These are phyloP conservation scores for Coptotermes formosanus DNA, from an alignment of 1,140 invertebrate species.

Conservation along the genomic window DNA sequence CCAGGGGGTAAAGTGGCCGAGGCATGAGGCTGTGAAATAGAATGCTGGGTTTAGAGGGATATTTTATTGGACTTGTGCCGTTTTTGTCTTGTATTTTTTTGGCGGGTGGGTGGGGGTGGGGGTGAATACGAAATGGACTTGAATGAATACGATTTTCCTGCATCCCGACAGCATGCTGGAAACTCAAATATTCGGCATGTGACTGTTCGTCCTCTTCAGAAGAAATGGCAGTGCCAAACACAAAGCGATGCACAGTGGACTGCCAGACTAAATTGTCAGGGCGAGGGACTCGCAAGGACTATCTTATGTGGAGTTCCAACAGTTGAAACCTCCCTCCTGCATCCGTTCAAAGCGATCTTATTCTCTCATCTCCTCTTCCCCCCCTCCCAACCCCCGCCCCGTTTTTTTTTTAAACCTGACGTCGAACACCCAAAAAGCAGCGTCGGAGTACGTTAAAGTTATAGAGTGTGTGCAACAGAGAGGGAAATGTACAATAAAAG, in stretches of 20 bases:
- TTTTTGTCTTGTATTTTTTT: background rate
- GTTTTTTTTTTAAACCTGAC: background rate
- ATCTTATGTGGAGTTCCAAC: background rate
- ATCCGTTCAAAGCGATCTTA: background rate
- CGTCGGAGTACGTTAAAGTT: background rate
- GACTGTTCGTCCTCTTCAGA: background rate
- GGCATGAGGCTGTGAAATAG: too few species aligned
- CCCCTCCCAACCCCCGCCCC: too few species aligned
- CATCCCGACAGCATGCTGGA: background rate
- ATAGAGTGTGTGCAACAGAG: background rate
- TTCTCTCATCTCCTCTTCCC: background rate
- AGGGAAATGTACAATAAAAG: background rate
- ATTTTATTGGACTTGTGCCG: background rate
- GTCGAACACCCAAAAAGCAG: constrained; percentile 16
- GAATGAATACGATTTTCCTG: background rate
- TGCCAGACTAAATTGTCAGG: background rate
- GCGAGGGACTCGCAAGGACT: background rate
- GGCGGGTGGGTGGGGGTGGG: too few species aligned
- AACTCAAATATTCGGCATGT: background rate
- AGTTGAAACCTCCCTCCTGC: background rate
- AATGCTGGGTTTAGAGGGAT: too few species aligned
- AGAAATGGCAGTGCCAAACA: background rate
- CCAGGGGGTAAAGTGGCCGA: too few species aligned
- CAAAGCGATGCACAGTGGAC: constrained; percentile 4
- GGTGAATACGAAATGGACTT: background rate